Conservation (phyloP, 1,140 invertebrate genomes). For the Calosoma granatense region DNA sequence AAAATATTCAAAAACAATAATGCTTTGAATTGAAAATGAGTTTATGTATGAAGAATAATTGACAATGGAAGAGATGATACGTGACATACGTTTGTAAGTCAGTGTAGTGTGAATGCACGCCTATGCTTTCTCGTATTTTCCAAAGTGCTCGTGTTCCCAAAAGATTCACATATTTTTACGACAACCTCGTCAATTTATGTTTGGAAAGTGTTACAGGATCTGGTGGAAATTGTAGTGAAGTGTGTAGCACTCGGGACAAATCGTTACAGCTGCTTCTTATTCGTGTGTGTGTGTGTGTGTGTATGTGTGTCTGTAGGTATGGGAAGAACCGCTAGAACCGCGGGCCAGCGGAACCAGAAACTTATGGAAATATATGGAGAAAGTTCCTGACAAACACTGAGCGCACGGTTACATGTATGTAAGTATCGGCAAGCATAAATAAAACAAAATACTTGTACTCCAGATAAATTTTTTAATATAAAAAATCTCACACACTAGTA, state of each 20-base stretch:
- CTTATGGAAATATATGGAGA: neutral
- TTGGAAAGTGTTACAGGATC: neutral
- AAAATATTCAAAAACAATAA: too few species aligned
- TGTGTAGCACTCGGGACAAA: neutral
- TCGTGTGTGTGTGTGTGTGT: neutral
- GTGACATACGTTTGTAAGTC: too few species aligned
- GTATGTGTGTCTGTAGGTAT: too few species aligned
- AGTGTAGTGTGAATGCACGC: too few species aligned
- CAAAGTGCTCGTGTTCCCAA: neutral
- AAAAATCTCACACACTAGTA: too few species aligned
- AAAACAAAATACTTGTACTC: neutral
- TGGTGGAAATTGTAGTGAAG: conserved; percentile 1
- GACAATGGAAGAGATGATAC: too few species aligned
- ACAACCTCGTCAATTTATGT: conserved; percentile 5
- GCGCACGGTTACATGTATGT: neutral
- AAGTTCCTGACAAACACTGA: neutral
- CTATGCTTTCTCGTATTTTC: neutral
- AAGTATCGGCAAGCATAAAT: neutral
- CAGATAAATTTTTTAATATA: too few species aligned
- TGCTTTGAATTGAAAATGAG: too few species aligned
- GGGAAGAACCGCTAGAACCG: too few species aligned
- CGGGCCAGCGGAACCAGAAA: too few species aligned
- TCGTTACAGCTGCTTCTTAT: neutral
- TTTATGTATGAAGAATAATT: too few species aligned
- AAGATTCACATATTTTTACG: conserved; percentile 5